A percentile compares a stretch with the other conserved stretches of the same genome.
Conservation (phyloP, 2,113 vertebrate species). For the Petromus typicus region DNA sequence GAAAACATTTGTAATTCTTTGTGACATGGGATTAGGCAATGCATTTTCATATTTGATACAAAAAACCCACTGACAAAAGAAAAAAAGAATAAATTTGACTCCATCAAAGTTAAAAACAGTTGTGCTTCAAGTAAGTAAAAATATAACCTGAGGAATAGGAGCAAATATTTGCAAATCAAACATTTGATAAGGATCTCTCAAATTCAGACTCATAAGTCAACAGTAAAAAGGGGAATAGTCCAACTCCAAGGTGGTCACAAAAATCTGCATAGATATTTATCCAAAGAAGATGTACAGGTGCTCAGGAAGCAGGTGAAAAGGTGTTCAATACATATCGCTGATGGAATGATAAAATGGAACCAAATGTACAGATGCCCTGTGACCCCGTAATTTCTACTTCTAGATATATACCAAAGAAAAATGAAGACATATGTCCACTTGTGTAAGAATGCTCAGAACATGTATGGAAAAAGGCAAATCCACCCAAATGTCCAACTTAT, state of each 20-base stretch:
- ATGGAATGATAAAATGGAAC: neutral
- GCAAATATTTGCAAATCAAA: conserved; percentile 22
- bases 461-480: neutral
- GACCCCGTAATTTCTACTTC: neutral
- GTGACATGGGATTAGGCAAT: neutral
- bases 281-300: neutral
- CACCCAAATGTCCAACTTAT: neutral
- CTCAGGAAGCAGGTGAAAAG: conserved; percentile 39
- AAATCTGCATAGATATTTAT: neutral
- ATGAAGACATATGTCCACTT: conserved; percentile 16
- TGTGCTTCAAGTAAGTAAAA: conserved; percentile 11
- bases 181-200: conserved; percentile 2
- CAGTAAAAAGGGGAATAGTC: neutral
- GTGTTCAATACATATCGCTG: neutral
- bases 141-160: conserved; percentile 23
- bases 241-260: neutral
- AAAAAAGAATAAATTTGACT: neutral
- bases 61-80: neutral
- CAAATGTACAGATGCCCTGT: neutral
- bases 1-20: neutral
- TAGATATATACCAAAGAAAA: neutral
- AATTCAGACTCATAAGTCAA: conserved; percentile 24
- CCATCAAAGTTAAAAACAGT: neutral
- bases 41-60: neutral
- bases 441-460: neutral